These are phyloP conservation scores for Sepiola atlantica DNA, from an alignment of 2,888 invertebrate species.

Conservation along the genomic window DNA sequence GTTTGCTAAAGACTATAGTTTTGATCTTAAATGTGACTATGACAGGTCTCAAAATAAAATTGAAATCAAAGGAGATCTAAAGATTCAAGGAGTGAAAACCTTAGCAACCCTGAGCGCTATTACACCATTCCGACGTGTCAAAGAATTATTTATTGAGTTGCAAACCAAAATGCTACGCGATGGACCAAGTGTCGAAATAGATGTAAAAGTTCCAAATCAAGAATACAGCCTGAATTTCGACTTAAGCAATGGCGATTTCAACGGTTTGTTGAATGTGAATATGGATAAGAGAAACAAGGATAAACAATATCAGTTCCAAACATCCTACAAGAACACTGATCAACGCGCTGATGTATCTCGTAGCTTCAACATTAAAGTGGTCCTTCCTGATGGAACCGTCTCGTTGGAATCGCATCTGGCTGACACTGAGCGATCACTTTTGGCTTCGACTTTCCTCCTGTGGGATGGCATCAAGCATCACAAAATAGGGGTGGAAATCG, in stretches of 20 bases:
- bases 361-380: neutral
- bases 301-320: slow-evolving; percentile 7
- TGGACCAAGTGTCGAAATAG: neutral
- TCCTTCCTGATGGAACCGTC: neutral
- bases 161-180: neutral
- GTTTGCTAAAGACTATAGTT: neutral
- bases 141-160: neutral
- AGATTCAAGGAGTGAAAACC: neutral
- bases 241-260: neutral
- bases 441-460: neutral
- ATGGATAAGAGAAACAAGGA: neutral
- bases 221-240: neutral
- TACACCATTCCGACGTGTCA: neutral
- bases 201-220: neutral
- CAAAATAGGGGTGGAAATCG: neutral
- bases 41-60: neutral
- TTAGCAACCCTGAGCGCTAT: neutral
- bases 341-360: neutral
- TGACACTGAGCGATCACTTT: neutral
- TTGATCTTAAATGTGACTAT: neutral
- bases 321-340: neutral
- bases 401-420: neutral
- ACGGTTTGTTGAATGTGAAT: neutral
- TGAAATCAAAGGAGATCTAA: neutral
- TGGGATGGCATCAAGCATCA: neutral